These are phyloP conservation scores for Peromyscus eremicus DNA, from an alignment of 2,797 vertebrate genomes.

Conservation along the genomic window DNA sequence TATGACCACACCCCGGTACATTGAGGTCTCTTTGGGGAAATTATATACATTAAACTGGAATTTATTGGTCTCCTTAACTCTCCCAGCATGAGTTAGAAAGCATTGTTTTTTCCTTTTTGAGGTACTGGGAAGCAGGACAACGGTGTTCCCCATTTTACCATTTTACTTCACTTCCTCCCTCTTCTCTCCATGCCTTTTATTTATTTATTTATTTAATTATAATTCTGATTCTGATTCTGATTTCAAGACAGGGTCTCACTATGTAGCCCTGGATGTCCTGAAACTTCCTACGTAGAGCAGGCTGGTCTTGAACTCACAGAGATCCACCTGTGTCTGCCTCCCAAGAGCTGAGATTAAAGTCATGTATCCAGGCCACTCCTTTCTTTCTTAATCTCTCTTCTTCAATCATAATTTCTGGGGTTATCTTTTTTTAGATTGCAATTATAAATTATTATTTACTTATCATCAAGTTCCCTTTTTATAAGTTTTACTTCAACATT, in stretches of 20 bases:
- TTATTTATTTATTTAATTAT: not conserved
- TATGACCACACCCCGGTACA: not conserved
- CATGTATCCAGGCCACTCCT: not conserved
- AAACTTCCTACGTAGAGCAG: not conserved
- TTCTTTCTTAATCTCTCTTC: not conserved
- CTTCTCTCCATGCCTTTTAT: not conserved
- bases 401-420: not conserved
- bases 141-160: not conserved
- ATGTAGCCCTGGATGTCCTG: not conserved
- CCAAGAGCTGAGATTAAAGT: not conserved
- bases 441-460: slow-evolving; percentile 9
- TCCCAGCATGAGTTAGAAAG: not conserved
- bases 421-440: not conserved
- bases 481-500: slow-evolving; percentile 39
- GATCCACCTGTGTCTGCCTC: not conserved
- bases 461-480: not conserved
- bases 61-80: not conserved
- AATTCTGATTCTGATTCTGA: not conserved
- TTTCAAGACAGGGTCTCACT: no score
- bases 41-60: not conserved
- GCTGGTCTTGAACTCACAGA: not conserved
- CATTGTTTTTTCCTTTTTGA: not conserved
- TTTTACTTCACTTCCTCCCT: not conserved
- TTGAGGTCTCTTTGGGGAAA: not conserved
- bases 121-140: not conserved